Evolutionary conservation across 2,888 invertebrate species (phyloP), one percentile per base, ranked within the genome.

Genomic region (Drosophila mettleri): DNA sequence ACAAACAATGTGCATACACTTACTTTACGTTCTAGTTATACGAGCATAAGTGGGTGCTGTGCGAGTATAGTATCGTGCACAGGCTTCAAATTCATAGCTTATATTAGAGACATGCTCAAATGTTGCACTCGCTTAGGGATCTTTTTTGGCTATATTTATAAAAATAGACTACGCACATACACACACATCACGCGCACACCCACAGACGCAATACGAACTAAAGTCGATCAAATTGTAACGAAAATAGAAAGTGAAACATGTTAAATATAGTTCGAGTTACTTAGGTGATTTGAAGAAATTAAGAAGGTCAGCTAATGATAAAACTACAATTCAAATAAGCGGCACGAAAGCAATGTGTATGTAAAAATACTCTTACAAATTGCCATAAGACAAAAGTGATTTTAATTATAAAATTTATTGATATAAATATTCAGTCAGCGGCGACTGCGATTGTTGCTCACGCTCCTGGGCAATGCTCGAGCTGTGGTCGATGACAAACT

Each of bases 21-120:
- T 86, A 83, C 86, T 71, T 86, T 78, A 80, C 80, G 80, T 85
- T 77, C 81, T 84, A 84, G 46, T 70, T 63, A 55, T 69, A 75
- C 60, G 69, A 68, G 49, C 75, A 64, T 78, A 62, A 36, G 70
- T 55, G 78, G 69, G 76, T 81, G 81, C 72, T 81, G 69, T 52
- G 41, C 64, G 64, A 62, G 57, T 69, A 66, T 58, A 66, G 60
- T 75, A 76, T 81, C 83, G 83, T 83, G 86, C 86, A 83, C 69
- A 76, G 77, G 58, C 60, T 54, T 74, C 70, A 69, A 75, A 79
- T 59, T 83, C 75, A 61, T 74, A 61, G 52, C 48, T 64, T 60
- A 55, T 53, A 66, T 57, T 73, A 66, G 67, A 66, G 67, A 67
- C 78, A 72, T 78, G 74, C 74, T 65, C 57, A 64, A 41, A 45